Evolutionary conservation across 2,797 vertebrate genomes (phyloP).

Genomic region (Prunella strophiata): DNA sequence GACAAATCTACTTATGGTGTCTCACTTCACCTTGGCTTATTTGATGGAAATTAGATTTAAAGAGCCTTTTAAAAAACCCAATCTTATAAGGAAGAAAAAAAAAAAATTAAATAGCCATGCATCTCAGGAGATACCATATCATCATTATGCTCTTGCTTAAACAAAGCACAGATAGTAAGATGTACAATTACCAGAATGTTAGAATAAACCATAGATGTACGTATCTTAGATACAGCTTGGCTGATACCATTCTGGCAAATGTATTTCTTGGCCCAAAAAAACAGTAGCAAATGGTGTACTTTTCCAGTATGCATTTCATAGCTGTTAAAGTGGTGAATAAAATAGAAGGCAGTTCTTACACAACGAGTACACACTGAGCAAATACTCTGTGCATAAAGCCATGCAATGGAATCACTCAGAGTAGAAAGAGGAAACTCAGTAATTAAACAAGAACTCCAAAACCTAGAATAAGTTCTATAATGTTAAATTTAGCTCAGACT

Average conservation of each 20-base stretch:
- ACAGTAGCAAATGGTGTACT: background rate
- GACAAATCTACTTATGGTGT: conserved; percentile 16
- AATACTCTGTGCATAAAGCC: background rate
- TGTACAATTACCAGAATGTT: background rate
- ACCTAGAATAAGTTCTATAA: background rate
- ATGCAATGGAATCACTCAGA: background rate
- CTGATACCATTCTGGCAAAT: background rate
- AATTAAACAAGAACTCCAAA: background rate
- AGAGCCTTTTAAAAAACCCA: background rate
- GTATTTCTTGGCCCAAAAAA: background rate
- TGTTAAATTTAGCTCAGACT: background rate
- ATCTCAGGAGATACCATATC: background rate
- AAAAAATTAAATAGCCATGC: background rate
- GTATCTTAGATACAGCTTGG: background rate
- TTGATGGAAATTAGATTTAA: background rate
- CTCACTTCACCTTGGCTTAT: conserved; percentile 7
- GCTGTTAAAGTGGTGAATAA: background rate
- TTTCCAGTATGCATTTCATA: background rate
- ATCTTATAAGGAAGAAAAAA: background rate
- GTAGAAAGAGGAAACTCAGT: background rate
- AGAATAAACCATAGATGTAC: background rate
- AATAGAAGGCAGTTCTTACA: background rate
- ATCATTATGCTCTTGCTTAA: background rate
- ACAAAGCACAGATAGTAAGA: background rate
- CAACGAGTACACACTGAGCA: background rate